Percentiles rank a stretch among this genome's conserved stretches.
phyloP scores from a whole-genome alignment of 2,888 invertebrate genomes.

The Megalurothrips usitatus region DNA sequence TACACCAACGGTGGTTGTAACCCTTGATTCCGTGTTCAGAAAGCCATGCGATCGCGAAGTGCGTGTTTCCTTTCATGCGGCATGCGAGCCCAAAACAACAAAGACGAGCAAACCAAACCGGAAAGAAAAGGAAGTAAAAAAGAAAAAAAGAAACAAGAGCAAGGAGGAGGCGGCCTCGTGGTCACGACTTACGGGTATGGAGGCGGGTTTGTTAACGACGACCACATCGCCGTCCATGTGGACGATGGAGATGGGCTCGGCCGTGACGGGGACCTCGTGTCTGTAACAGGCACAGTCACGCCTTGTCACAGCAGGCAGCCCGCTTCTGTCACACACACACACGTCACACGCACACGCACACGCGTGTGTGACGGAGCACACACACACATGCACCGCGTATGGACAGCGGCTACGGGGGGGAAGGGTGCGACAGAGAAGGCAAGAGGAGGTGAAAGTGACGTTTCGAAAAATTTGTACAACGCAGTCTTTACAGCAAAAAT shows the following conservation, averaged over 20 bases:
- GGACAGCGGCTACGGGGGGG: too few relatives aligned
- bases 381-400: too few relatives aligned
- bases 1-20: background rate
- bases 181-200: conserved; percentile 96
- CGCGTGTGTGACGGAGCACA: too few relatives aligned
- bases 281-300: conserved; percentile 60
- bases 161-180: too few relatives aligned
- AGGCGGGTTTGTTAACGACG: conserved; percentile 99
- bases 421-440: too few relatives aligned
- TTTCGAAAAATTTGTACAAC: too few relatives aligned
- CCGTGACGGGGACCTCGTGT: conserved; percentile 98
- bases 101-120: background rate
- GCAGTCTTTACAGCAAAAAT: too few relatives aligned
- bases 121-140: background rate
- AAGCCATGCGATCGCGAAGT: background rate
- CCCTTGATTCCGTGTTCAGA: too few relatives aligned
- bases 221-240: conserved; percentile 98
- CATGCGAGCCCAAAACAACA: background rate
- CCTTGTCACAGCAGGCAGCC: conserved; percentile 17
- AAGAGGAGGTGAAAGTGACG: too few relatives aligned
- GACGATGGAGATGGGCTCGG: conserved; percentile 93
- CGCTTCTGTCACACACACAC: background rate
- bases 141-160: too few relatives aligned
- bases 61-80: background rate
- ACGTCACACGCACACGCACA: background rate